Evolutionary conservation across 2,888 invertebrate genomes (phyloP).

Genomic region (Sipha maydis): DNA sequence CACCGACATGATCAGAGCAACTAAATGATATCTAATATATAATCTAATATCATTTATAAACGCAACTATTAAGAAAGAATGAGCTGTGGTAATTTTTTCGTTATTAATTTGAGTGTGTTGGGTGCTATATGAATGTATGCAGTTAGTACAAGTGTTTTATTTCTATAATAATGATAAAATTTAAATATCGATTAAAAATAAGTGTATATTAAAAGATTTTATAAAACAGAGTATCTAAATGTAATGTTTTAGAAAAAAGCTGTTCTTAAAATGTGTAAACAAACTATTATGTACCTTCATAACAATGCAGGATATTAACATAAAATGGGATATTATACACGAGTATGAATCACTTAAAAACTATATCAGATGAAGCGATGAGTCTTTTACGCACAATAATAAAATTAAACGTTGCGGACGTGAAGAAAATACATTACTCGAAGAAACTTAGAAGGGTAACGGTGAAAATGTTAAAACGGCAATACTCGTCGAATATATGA

Average conservation of each 20-base stretch:
- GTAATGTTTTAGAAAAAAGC: background rate
- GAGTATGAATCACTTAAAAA: constrained; percentile 52
- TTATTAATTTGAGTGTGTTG: no score
- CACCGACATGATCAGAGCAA: no score
- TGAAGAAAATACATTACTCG: constrained; percentile 41
- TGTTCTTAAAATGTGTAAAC: constrained; percentile 18
- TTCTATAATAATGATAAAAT: no score
- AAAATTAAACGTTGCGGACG: constrained; percentile 57
- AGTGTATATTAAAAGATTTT: background rate
- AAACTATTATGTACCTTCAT: constrained; percentile 3
- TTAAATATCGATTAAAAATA: no score
- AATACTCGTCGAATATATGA: background rate
- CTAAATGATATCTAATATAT: no score
- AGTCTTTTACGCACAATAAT: constrained; percentile 53
- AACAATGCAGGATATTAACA: background rate
- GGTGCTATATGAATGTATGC: no score
- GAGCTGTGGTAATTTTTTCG: no score
- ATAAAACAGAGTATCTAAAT: background rate
- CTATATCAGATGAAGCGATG: constrained; percentile 48
- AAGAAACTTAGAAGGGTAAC: background rate
- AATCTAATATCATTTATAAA: no score
- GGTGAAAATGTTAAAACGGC: constrained; percentile 29
- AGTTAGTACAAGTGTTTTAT: no score
- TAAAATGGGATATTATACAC: constrained; percentile 12
- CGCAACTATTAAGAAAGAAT: no score